phyloP scores from a whole-genome alignment of 1,140 invertebrate species.

The Drosophila simulans region DNA sequence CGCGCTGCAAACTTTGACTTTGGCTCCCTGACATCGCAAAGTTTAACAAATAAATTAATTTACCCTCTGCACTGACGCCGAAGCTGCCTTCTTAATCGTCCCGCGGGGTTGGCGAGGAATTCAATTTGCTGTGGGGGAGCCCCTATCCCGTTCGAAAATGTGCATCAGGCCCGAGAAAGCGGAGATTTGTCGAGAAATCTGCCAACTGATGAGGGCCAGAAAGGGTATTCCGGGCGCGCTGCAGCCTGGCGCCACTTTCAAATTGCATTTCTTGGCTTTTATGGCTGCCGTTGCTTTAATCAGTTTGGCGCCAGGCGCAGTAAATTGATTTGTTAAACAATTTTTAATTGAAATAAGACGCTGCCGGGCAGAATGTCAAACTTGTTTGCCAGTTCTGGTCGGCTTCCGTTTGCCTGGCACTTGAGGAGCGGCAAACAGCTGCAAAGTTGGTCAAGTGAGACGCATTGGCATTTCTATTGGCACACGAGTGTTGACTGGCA shows the following conservation, averaged over 20 bases:
- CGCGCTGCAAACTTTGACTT: constrained; percentile 66
- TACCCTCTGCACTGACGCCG: constrained; percentile 44
- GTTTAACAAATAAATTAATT: constrained; percentile 82
- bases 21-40: constrained; percentile 58
- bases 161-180: neutral
- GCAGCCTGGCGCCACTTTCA: constrained; percentile 16
- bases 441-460: constrained; percentile 47
- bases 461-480: constrained; percentile 69
- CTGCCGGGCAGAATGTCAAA: constrained; percentile 64
- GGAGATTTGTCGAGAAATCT: constrained; percentile 3
- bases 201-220: too few species aligned
- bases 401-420: constrained; percentile 30
- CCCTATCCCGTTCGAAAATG: constrained; percentile 3
- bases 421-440: constrained; percentile 22
- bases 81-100: constrained; percentile 55
- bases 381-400: constrained; percentile 44
- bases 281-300: constrained; percentile 51
- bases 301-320: constrained; percentile 47
- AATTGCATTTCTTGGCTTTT: constrained; percentile 61
- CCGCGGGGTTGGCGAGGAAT: constrained; percentile 54
- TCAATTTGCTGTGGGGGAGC: constrained; percentile 62
- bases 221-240: constrained; percentile 9
- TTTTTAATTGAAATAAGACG: constrained; percentile 78
- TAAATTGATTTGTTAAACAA: constrained; percentile 80
- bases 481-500: constrained; percentile 59